Evolutionary conservation across 2,888 invertebrate species (phyloP).

Genomic region (Himalopsyche anomala): DNA sequence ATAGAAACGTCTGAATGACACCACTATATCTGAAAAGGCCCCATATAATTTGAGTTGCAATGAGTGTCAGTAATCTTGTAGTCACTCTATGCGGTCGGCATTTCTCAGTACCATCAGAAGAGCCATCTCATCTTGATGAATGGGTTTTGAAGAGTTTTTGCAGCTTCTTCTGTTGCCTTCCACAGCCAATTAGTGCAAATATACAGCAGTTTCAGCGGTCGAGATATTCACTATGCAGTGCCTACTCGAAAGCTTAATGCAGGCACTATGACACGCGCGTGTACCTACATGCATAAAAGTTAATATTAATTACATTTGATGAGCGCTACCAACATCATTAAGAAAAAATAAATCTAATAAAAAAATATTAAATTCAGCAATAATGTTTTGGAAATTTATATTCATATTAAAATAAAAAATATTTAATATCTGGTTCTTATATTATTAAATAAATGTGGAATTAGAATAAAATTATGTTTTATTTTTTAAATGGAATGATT

Average conservation of each 20-base stretch:
- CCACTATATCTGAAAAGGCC: not conserved
- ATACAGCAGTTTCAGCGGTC: not conserved
- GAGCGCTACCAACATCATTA: not conserved
- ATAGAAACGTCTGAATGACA: not conserved
- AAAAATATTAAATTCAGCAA: too few species aligned
- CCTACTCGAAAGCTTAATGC: slow-evolving; percentile 2
- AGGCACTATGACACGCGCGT: slow-evolving; percentile 38
- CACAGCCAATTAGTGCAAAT: slow-evolving; percentile 39
- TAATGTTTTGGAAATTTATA: too few species aligned
- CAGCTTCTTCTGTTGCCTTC: slow-evolving; percentile 21
- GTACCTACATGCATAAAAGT: not conserved
- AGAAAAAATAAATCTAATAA: too few species aligned
- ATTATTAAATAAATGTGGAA: too few species aligned
- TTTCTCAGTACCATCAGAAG: slow-evolving; percentile 37
- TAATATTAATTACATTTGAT: not conserved
- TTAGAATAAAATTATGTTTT: too few species aligned
- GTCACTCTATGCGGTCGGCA: slow-evolving; percentile 9
- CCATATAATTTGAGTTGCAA: not conserved
- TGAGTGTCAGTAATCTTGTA: not conserved
- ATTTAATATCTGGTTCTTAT: too few species aligned
- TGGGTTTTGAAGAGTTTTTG: slow-evolving; percentile 43
- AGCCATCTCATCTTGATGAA: slow-evolving; percentile 36
- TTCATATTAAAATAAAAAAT: too few species aligned
- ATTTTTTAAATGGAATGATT: too few species aligned
- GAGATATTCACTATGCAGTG: slow-evolving; percentile 7